Base-by-base conservation (phyloP, 1,140 invertebrate species). In the Pseudoatta argentina region DNA sequence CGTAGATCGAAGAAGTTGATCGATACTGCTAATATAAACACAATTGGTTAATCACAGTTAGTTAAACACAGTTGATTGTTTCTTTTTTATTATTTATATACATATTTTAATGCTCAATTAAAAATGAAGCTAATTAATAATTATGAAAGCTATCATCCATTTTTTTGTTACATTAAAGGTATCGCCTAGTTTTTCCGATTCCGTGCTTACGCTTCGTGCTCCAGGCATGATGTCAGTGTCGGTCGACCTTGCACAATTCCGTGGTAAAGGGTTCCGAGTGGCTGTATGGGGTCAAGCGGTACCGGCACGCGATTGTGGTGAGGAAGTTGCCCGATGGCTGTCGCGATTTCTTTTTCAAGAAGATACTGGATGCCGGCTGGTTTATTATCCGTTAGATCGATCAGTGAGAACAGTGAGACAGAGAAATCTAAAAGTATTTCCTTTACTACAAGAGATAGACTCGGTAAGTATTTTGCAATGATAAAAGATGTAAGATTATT, bases 251-350 rank as follows among this genome's bases (percentile, higher is more conserved):
- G 94, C 96, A 4, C 94, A 95, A 83, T 93, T 96, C 81, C 85
- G 86, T 0, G 93, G 92, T 8, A 94, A 94, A 55, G 86, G 88
- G 77, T 95, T 96, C 34, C 94, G 86, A 18, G 95, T 95, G 0
- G 92, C 94, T 0, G 93, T 96, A 24, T 96, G 96, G 95, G 95
- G 95, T 48, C 92, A 95, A 85, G 78, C 94, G 0, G 92, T 97
- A 5, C 91, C 95, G 24, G 95, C 94, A 0, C 95, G 96, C 61
- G 97, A 97, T 85, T 97, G 96, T 77, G 96, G 97, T 21, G 96
- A 96, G 67, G 96, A 96, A 85, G 95, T 95, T 27, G 96, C 96
- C 4, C 93, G 93, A 14, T 97, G 96, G 96, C 92, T 97, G 75
- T 97, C 96, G 0, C 93, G 96, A 64, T 96, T 95, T 86, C 94